Evolutionary conservation across 2,113 vertebrate species (phyloP).

Genomic region (Tupaia chinensis): DNA sequence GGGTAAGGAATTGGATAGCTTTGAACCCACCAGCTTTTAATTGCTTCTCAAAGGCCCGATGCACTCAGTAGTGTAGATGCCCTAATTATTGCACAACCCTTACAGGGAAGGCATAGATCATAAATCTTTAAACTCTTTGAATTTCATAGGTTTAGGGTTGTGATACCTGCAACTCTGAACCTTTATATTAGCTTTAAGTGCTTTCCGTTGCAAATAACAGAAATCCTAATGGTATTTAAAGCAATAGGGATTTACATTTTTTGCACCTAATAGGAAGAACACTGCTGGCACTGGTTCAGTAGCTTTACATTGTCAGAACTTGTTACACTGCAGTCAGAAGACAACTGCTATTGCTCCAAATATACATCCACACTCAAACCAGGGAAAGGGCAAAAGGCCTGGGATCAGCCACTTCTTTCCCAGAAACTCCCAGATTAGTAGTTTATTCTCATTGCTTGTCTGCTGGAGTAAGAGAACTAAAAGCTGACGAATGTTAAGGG

Average conservation of each 20-base stretch:
- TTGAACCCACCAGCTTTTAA: background rate
- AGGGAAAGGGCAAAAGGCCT: background rate
- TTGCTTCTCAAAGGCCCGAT: background rate
- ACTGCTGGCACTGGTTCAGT: background rate
- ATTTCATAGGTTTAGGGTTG: background rate
- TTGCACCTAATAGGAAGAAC: background rate
- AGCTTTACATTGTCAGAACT: background rate
- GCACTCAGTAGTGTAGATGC: background rate
- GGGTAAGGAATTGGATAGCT: background rate
- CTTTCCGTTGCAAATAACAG: background rate
- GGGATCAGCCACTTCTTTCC: background rate
- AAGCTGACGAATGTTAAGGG: background rate
- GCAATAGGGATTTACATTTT: background rate
- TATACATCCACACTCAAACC: background rate
- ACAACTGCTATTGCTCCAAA: background rate
- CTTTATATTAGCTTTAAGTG: background rate
- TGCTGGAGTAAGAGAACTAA: background rate
- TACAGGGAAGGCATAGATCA: background rate
- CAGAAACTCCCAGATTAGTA: background rate
- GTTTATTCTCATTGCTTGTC: background rate
- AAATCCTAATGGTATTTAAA: background rate
- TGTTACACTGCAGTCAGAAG: background rate
- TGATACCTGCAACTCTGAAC: background rate
- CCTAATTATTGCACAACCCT: background rate
- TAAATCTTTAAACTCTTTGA: background rate